Conservation (phyloP, 2,888 invertebrate genomes). For the Cacoxenus indagator region DNA sequence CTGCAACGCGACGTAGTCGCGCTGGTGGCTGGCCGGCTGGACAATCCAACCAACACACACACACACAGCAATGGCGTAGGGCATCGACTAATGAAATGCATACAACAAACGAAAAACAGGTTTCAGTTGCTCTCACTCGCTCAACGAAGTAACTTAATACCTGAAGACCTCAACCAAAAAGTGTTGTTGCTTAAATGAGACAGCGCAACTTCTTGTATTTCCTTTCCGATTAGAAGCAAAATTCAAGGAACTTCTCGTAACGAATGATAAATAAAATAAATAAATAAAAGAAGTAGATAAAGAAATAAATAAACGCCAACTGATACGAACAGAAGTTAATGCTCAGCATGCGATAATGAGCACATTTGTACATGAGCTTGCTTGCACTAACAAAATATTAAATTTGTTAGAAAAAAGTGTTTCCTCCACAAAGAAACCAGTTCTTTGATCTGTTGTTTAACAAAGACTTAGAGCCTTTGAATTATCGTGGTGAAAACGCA, state of each 20-base stretch:
- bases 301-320: too few relatives aligned
- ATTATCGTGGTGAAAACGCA: too few relatives aligned
- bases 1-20: too few relatives aligned
- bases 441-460: too few relatives aligned
- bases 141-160: constrained; percentile 4
- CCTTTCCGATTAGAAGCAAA: constrained; percentile 5
- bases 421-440: too few relatives aligned
- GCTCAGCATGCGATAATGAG: not conserved
- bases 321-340: not conserved
- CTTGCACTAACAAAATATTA: too few relatives aligned
- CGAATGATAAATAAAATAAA: not conserved
- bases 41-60: not conserved
- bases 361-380: too few relatives aligned
- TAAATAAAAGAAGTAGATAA: not conserved
- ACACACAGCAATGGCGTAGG: too few relatives aligned
- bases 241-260: constrained; percentile 2
- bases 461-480: too few relatives aligned
- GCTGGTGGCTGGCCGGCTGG: too few relatives aligned
- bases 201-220: constrained; percentile 2
- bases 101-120: not conserved
- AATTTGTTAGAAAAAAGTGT: too few relatives aligned
- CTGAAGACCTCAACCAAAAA: not conserved
- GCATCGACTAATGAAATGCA: constrained; percentile 4
- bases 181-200: too few relatives aligned
- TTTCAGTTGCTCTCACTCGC: not conserved